phyloP scores from a whole-genome alignment of 2,113 vertebrate species.

The Anser brachyrhynchus region DNA sequence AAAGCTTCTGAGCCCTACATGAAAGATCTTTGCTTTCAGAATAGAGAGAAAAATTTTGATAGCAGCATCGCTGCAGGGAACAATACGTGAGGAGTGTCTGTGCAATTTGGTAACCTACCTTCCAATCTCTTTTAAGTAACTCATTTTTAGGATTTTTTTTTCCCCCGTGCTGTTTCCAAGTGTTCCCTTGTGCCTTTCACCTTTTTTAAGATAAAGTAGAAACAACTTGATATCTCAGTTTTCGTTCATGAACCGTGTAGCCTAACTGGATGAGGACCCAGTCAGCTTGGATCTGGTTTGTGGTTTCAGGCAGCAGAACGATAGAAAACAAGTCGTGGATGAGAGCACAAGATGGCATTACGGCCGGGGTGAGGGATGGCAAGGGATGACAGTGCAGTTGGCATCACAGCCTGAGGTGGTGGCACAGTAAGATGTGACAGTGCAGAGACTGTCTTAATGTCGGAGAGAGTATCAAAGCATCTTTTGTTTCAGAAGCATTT shows the following conservation, averaged over 20 bases:
- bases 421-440: background rate
- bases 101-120: background rate
- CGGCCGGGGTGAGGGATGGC: background rate
- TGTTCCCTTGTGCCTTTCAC: background rate
- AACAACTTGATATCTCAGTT: background rate
- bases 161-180: background rate
- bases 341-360: background rate
- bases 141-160: background rate
- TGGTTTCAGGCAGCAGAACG: background rate
- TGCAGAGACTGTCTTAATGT: background rate
- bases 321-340: background rate
- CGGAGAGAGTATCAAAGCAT: background rate
- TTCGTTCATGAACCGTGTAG: background rate
- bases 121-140: background rate
- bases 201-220: background rate
- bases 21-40: background rate
- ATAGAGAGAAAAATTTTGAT: background rate
- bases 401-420: conserved; percentile 2
- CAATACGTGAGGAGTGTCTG: background rate
- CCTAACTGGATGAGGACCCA: background rate
- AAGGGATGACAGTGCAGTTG: background rate
- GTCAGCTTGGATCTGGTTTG: background rate
- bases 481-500: background rate
- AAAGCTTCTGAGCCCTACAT: background rate
- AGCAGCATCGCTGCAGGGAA: background rate